Evolutionary conservation across 2,888 invertebrate genomes (phyloP), one percentile per base, ranked within the genome.

Genomic region (Chironomus tentans): DNA sequence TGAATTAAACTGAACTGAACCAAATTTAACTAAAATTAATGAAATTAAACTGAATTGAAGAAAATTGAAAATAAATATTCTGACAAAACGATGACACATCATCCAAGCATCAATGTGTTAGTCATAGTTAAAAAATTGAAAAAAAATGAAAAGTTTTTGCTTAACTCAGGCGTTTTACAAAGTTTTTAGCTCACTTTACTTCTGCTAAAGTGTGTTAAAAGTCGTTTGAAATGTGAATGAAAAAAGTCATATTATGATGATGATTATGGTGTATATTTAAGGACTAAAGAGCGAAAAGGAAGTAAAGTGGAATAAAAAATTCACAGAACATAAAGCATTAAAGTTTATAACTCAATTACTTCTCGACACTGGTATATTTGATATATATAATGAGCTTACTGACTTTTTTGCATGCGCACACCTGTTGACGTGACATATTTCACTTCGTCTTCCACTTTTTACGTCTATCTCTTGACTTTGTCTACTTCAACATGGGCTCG

Each of bases 331-430:
- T 72, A 72, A 72, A 70, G 21, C 70, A 46, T 47, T 47, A 70
- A 70, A 72, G 72, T 72, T 72, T 72, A 72, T 72, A 72, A 72
- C 72, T 72, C 72, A 72, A 72, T 72, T 72, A 72, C 22, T 24
- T 65, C 21, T 21, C 65, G 12, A 65, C 62, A 22, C 21, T 65
- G 65, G 10, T 13, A 24, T 24, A 13, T 24, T n/a, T 62, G 65
- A 24, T 22, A 13, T 10, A 65, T 65, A 12, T 65, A 65, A 65
- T 65, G 65, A 65, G 65, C 65, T 65, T 65, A 24, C 18, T 13
- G 21, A 65, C 21, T 62, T 62, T 62, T 62, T 22, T 65, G 18
- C 24, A 24, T 65, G 65, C 24, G 65, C 24, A 50, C 56, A 71
- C 71, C 71, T 71, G 71, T 71, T 71, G 71, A 71, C 56, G 48